A percentile compares a stretch with the other conserved stretches of the same genome.
Conservation (phyloP, 2,888 invertebrate genomes). For the Lepeophtheirus nordmannii region DNA sequence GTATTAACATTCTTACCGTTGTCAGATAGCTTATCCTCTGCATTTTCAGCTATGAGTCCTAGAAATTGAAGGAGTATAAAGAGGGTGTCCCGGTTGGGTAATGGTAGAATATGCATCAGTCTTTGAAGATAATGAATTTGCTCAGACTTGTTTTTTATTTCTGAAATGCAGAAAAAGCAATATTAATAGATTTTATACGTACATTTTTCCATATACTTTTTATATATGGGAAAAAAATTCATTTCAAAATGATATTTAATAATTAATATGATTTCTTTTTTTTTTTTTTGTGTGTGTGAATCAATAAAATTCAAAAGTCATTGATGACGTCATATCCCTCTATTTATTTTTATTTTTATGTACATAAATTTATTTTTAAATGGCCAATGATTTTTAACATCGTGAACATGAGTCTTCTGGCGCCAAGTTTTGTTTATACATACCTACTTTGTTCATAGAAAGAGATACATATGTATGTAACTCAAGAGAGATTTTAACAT, state of each 20-base stretch:
- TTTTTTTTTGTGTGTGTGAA: neutral
- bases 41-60: slow-evolving; percentile 50
- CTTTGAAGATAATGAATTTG: slow-evolving; percentile 49
- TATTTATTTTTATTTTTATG: neutral
- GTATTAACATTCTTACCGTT: neutral
- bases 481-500: too few species aligned
- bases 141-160: slow-evolving; percentile 60
- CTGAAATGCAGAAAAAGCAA: slow-evolving; percentile 37
- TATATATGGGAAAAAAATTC: neutral
- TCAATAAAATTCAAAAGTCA: neutral
- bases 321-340: slow-evolving; percentile 2
- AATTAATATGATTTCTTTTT: neutral
- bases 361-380: neutral
- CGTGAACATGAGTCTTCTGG: too few species aligned
- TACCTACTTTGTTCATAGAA: too few species aligned
- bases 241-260: neutral
- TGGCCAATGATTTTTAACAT: too few species aligned
- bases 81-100: slow-evolving; percentile 75
- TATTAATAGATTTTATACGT: neutral
- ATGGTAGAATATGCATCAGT: slow-evolving; percentile 66
- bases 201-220: neutral
- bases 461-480: too few species aligned
- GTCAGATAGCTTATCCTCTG: slow-evolving; percentile 42
- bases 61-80: slow-evolving; percentile 59
- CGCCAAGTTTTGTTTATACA: too few species aligned